Evolutionary conservation across 2,888 invertebrate species (phyloP).

Genomic region (Vanessa cardui): DNA sequence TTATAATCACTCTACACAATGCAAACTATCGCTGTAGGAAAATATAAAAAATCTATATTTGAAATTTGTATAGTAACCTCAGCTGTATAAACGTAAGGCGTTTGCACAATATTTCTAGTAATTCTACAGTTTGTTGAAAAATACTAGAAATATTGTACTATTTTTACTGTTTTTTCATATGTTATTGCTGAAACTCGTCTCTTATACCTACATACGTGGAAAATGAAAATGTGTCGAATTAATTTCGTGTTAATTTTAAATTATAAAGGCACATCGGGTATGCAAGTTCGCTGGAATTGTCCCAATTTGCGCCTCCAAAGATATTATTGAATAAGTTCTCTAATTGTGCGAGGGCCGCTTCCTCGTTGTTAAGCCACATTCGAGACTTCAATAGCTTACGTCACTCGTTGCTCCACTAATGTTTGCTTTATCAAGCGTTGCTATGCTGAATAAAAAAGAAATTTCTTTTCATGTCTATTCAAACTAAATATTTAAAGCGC

Average conservation of each 20-base stretch:
- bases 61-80: too few relatives aligned
- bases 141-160: too few relatives aligned
- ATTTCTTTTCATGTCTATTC: constrained; percentile 21
- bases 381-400: constrained; percentile 42
- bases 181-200: too few relatives aligned
- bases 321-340: constrained; percentile 43
- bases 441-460: constrained; percentile 26
- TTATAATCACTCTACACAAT: too few relatives aligned
- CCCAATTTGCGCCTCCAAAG: constrained; percentile 14
- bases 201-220: too few relatives aligned
- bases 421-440: constrained; percentile 37
- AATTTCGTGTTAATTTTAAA: constrained; percentile 26
- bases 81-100: too few relatives aligned
- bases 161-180: too few relatives aligned
- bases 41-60: too few relatives aligned
- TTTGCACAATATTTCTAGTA: too few relatives aligned
- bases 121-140: too few relatives aligned
- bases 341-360: constrained; percentile 48
- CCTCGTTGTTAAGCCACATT: constrained; percentile 43
- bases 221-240: constrained; percentile 6
- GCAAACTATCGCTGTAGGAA: too few relatives aligned
- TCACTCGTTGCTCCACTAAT: constrained; percentile 38
- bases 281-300: neutral
- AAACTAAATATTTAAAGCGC: constrained; percentile 17
- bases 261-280: constrained; percentile 7